Base-by-base conservation (phyloP, 2,113 vertebrate species). In the Dromiciops gliroides region DNA sequence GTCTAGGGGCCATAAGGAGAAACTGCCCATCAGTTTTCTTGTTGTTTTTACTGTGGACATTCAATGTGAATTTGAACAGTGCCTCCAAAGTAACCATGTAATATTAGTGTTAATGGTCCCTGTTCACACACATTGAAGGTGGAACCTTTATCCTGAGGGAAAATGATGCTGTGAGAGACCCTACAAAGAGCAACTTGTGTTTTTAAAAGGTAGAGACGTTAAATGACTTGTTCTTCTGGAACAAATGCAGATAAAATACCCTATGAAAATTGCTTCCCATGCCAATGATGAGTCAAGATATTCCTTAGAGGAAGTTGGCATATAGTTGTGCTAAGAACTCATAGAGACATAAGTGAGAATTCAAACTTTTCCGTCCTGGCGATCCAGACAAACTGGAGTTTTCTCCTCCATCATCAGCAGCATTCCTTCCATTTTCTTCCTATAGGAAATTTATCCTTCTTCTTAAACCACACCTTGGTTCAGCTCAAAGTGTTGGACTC, bases 51-150 rank as follows among this genome's bases (percentile, higher is more conserved):
- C 51, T 90, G 9, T 19, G 51, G n/a, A 24, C 50, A 95, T 24
- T 31, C 48, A 22, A 67, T 44, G 2, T 52, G 50, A n/a, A 95
- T 51, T 22, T 90, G n/a, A 75, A 90, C 48, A 51, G 51, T 31
- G 51, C 75, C 16, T 60, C 75, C 16, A 37, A 47, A 89, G n/a
- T 50, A n/a, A 16, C 49, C 44, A 60, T 95, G 31, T 2, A 50
- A 89, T 90, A 50, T 90, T 47, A 49, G 44, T 47, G 48, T 51
- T 90, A 93, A 90, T 49, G 60, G 16, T 51, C 3, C 5, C n/a
- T 95, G 47, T 31, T 93, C 51, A 28, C 26, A 49, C 3, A 49
- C 24, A 52, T 93, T 53, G 90, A 92, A 95, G 89, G 44, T n/a
- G 12, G 37, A 92, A 90, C 50, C 1, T 19, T 25, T 25, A 8